These are phyloP conservation scores for Mayetiola destructor DNA, from an alignment of 2,888 invertebrate genomes.

Conservation along the genomic window DNA sequence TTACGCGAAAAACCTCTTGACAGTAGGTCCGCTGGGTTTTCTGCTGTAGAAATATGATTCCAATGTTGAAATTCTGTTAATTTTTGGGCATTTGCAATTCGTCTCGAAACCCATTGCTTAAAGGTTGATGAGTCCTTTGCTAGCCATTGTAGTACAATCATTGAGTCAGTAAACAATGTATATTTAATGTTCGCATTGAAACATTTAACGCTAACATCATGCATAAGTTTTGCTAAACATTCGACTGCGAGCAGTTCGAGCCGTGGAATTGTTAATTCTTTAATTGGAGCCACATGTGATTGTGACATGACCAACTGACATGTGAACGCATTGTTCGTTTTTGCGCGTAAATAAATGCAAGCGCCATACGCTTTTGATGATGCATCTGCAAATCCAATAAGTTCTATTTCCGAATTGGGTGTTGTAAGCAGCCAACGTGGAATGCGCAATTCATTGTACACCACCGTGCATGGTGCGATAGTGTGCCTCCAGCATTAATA, in stretches of 20 bases:
- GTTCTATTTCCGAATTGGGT: constrained; percentile 20
- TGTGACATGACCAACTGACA: constrained; percentile 10
- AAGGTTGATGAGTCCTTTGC: neutral
- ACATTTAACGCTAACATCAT: neutral
- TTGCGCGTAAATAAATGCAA: constrained; percentile 19
- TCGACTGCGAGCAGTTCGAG: neutral
- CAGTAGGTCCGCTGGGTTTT: constrained; percentile 16
- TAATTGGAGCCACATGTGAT: constrained; percentile 16
- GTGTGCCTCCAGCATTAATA: neutral
- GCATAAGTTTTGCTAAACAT: neutral
- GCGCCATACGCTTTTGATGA: constrained; percentile 21
- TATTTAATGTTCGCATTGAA: neutral
- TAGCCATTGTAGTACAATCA: constrained; percentile 15
- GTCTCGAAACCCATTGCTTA: constrained; percentile 15
- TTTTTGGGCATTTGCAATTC: constrained; percentile 15
- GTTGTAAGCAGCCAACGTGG: constrained; percentile 13
- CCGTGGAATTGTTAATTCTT: constrained; percentile 15
- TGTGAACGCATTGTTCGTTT: constrained; percentile 15
- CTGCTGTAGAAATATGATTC: constrained; percentile 6
- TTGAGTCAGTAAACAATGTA: constrained; percentile 16
- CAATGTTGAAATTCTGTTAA: constrained; percentile 12
- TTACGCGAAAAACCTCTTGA: constrained; percentile 11
- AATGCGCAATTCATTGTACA: neutral
- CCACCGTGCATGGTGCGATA: neutral
- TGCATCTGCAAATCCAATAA: constrained; percentile 23